Conservation (phyloP, 2,888 invertebrate genomes). For the Chymomyza procnemis region DNA sequence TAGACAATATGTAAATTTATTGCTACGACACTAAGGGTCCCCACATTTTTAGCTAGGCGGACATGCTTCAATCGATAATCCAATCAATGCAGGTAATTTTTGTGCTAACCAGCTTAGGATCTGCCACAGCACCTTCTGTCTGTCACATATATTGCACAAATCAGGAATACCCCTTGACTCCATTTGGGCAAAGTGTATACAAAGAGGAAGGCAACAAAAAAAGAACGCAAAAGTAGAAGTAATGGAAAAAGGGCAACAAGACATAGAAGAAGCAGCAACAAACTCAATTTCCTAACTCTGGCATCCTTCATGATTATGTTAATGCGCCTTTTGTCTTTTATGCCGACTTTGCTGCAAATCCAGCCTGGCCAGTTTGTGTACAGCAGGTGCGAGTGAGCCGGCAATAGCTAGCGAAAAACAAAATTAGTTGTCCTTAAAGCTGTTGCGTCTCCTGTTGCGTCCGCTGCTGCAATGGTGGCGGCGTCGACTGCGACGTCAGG, state of each 20-base stretch:
- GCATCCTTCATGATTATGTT: slow-evolving; percentile 65
- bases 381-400: background rate
- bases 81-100: too few species aligned
- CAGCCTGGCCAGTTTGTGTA: background rate
- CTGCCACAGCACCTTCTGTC: too few species aligned
- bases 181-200: too few species aligned
- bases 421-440: background rate
- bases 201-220: slow-evolving; percentile 7
- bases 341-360: slow-evolving; percentile 3
- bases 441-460: slow-evolving; percentile 29
- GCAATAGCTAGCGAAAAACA: background rate
- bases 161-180: too few species aligned
- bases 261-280: slow-evolving; percentile 22
- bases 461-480: slow-evolving; percentile 2
- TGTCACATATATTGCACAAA: too few species aligned
- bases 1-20: too few species aligned
- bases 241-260: background rate
- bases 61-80: too few species aligned
- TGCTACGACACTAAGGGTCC: too few species aligned
- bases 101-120: too few species aligned
- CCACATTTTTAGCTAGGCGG: too few species aligned
- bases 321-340: slow-evolving; percentile 45
- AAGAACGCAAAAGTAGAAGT: slow-evolving; percentile 15
- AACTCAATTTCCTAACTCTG: slow-evolving; percentile 55
- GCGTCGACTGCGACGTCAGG: slow-evolving; percentile 4